A percentile compares a stretch with the other conserved stretches of the same genome.
Conservation (phyloP, 2,113 vertebrate species). For the Coracopsis vasa region DNA sequence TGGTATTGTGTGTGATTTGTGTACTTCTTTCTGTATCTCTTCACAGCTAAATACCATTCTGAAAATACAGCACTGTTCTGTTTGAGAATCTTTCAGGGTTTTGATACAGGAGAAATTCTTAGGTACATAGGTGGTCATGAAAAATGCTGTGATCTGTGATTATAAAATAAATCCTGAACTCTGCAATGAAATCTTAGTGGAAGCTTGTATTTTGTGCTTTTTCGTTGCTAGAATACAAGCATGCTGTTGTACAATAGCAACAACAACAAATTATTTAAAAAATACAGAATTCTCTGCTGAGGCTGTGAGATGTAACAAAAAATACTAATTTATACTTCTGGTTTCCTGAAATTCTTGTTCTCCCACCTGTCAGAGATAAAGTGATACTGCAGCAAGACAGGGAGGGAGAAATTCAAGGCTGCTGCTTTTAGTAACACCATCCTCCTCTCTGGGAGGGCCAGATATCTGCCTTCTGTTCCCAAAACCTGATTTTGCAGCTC, state of each 20-base stretch:
- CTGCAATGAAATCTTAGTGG: not conserved
- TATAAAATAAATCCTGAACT: slow-evolving; percentile 40
- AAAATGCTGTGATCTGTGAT: not conserved
- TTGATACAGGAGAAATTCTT: not conserved
- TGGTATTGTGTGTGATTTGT: not conserved
- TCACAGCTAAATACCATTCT: slow-evolving; percentile 26
- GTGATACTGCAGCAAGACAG: not conserved
- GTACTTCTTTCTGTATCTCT: not conserved
- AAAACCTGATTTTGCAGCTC: not conserved
- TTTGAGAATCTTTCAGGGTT: not conserved
- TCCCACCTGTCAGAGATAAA: not conserved
- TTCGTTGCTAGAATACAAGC: not conserved
- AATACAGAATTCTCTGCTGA: not conserved
- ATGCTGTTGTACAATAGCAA: not conserved
- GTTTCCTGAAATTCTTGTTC: not conserved
- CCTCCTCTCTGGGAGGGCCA: not conserved
- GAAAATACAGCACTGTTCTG: slow-evolving; percentile 19
- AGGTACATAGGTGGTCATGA: not conserved
- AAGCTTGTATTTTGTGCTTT: not conserved
- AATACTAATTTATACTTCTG: not conserved
- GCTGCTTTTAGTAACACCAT: not conserved
- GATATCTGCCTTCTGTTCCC: not conserved
- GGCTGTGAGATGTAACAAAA: slow-evolving; percentile 5
- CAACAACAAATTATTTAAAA: not conserved
- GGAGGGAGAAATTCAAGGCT: not conserved